A percentile compares a stretch with the other conserved stretches of the same genome.
Conservation (phyloP, 2,888 invertebrate species). For the Phaonia tiefii region DNA sequence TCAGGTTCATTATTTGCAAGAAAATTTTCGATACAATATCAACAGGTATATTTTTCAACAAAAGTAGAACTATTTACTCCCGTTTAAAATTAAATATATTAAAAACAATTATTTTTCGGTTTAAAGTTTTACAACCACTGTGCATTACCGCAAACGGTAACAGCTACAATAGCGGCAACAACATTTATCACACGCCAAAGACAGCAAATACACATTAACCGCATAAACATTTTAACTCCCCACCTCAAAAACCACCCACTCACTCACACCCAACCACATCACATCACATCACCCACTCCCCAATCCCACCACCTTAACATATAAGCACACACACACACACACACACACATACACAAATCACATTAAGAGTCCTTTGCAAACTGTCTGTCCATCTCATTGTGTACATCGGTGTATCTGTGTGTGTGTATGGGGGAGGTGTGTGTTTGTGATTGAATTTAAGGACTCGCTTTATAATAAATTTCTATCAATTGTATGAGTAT, state of each 20-base stretch:
- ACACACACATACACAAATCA: slow-evolving; percentile 35
- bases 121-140: too few relatives aligned
- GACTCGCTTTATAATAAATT: slow-evolving; percentile 32
- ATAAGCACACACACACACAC: not conserved
- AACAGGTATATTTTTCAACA: too few relatives aligned
- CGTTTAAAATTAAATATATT: too few relatives aligned
- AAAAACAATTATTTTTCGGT: too few relatives aligned
- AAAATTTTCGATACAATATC: too few relatives aligned
- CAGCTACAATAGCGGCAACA: slow-evolving; percentile 31
- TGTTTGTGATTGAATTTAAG: not conserved
- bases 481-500: slow-evolving; percentile 20
- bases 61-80: too few relatives aligned
- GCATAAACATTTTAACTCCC: slow-evolving; percentile 55
- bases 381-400: not conserved
- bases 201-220: slow-evolving; percentile 50
- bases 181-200: slow-evolving; percentile 49
- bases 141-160: not conserved
- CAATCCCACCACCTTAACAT: too few relatives aligned
- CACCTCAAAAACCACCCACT: not conserved
- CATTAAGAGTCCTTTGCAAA: not conserved
- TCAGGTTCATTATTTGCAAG: too few relatives aligned
- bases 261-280: slow-evolving; percentile 41
- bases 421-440: too few relatives aligned
- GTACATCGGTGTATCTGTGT: not conserved
- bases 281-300: slow-evolving; percentile 30